Conservation (phyloP, 2,888 invertebrate genomes). For the Acronicta alni region DNA sequence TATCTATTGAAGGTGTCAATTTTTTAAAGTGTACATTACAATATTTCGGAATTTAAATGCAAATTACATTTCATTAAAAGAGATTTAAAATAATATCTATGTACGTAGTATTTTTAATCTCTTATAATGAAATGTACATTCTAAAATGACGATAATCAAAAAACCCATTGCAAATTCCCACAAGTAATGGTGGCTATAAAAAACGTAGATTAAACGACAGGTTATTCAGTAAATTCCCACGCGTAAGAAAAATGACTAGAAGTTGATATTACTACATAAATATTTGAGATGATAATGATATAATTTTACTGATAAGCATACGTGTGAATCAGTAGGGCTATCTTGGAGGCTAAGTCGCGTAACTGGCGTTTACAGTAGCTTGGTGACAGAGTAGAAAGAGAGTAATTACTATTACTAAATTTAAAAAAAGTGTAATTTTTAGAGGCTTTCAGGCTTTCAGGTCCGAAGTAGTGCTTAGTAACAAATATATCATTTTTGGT, state of each 20-base stretch:
- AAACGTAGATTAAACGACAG: slow-evolving; percentile 40
- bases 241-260: slow-evolving; percentile 53
- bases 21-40: no score
- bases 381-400: no score
- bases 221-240: slow-evolving; percentile 60
- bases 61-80: not conserved
- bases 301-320: slow-evolving; percentile 62
- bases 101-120: no score
- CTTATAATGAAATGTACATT: no score
- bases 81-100: not conserved
- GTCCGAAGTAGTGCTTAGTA: no score
- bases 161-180: slow-evolving; percentile 40
- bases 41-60: no score
- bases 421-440: no score
- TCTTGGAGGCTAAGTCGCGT: slow-evolving; percentile 31
- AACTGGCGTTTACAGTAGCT: slow-evolving; percentile 18
- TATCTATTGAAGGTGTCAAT: no score
- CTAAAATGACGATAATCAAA: slow-evolving; percentile 9
- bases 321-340: slow-evolving; percentile 59
- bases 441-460: no score
- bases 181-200: slow-evolving; percentile 31
- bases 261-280: slow-evolving; percentile 64
- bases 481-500: no score
- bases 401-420: no score
- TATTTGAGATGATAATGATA: slow-evolving; percentile 71